phyloP scores from a whole-genome alignment of 1,140 invertebrate species.

The Lasioglossum baleicum region DNA sequence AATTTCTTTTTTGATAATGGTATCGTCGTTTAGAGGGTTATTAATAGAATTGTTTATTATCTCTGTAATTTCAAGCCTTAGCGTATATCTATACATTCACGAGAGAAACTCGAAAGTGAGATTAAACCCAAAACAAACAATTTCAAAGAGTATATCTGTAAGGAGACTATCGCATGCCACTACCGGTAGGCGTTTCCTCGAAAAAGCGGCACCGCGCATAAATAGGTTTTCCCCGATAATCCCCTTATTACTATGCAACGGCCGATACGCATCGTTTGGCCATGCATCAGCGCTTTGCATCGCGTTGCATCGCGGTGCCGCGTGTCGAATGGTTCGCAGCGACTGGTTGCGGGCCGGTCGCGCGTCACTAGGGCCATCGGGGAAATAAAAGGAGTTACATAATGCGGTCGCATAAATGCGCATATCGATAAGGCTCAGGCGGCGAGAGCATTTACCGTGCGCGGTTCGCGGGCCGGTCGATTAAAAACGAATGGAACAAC shows the following conservation, averaged over 20 bases:
- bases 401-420: constrained; percentile 32
- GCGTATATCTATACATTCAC: no score
- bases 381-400: constrained; percentile 32
- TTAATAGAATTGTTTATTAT: no score
- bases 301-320: constrained; percentile 7
- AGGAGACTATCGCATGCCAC: not conserved
- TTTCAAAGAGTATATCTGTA: no score
- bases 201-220: not conserved
- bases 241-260: constrained; percentile 29
- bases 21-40: no score
- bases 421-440: constrained; percentile 22
- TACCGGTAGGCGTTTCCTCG: not conserved
- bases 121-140: no score
- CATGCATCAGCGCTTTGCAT: constrained; percentile 29
- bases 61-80: no score
- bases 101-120: no score
- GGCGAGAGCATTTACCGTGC: not conserved
- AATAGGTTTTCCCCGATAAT: constrained; percentile 14
- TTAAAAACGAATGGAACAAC: constrained; percentile 18
- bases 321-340: no score
- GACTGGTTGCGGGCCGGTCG: constrained; percentile 21
- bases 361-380: constrained; percentile 16
- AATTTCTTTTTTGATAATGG: no score
- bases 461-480: not conserved
- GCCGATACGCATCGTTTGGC: constrained; percentile 44